Evolutionary conservation across 2,888 invertebrate genomes (phyloP), one percentile per base, ranked within the genome.

Genomic region (Lasioglossum figueresi): DNA sequence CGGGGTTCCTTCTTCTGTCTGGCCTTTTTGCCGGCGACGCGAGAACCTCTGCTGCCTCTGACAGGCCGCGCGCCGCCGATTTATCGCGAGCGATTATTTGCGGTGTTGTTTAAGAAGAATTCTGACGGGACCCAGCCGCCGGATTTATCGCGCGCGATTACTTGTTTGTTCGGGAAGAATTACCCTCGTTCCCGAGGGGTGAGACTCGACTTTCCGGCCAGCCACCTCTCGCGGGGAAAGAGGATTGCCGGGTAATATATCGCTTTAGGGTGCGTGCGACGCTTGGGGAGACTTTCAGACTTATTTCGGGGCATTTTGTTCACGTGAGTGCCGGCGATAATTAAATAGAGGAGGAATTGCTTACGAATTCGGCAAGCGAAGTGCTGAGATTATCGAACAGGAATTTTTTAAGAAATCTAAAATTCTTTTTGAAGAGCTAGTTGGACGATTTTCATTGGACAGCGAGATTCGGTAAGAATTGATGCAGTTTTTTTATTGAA

Each of bases 11-110:
- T n/a, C 56, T n/a, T 56, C 56, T n/a, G 56, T 56, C 56, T 56
- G n/a, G n/a, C 56, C 31, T 63, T 63, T 63, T 63, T 63, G 8
- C 63, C 31, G 19, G 1, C 56, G n/a, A 52, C 10, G 27, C 14
- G 31, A 31, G 31, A 31, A n/a, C 19, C 40, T n/a, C 34, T 19
- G 73, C 27, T 76, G 73, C 6, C 43, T 27, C 16, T 19, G 34
- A 27, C 68, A 48, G 70, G 19, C 37, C 19, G 19, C 52, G 48
- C 5, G 23, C 52, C 52, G 31, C 23, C 37, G 45, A 63, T 63
- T 70, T 52, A 70, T 70, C 10, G 37, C 52, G 79, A 37, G 63
- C 59, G 79, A 79, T 79, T 73, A 48, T 73, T 79, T 37, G 66
- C 34, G 59, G 78, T 14, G 48, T 70, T 45, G 43, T 45, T 73